Evolutionary conservation across 2,888 invertebrate genomes (phyloP).

Genomic region (Pseudococcus viburni): DNA sequence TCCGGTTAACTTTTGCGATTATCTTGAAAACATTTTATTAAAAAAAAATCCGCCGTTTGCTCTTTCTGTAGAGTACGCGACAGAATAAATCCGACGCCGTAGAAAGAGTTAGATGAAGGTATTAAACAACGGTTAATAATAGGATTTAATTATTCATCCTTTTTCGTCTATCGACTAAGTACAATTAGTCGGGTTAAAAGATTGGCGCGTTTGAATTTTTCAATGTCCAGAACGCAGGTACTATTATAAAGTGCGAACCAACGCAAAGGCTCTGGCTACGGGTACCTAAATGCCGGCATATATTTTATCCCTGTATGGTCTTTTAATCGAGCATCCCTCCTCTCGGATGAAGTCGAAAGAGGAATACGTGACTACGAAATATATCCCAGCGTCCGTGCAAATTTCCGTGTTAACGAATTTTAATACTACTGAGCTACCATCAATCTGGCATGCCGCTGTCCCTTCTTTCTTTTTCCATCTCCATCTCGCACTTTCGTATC

Average conservation of each 20-base stretch:
- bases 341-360: not conserved
- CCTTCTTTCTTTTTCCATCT: not conserved
- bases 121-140: constrained; percentile 40
- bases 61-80: not conserved
- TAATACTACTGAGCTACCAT: constrained; percentile 45
- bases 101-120: not conserved
- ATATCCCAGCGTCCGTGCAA: constrained; percentile 35
- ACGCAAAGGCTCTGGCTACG: not conserved
- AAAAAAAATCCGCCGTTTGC: not conserved
- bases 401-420: constrained; percentile 44
- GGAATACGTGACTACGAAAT: constrained; percentile 32
- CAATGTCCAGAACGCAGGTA: constrained; percentile 12
- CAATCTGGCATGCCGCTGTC: constrained; percentile 13
- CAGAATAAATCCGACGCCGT: not conserved
- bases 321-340: constrained; percentile 19
- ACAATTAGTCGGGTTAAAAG: constrained; percentile 30
- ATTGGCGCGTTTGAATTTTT: constrained; percentile 35
- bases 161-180: constrained; percentile 40
- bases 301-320: constrained; percentile 40
- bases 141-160: constrained; percentile 26
- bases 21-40: not conserved
- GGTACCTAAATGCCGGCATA: constrained; percentile 9
- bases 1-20: constrained; percentile 12
- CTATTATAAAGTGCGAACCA: not conserved
- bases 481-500: not conserved